These are phyloP conservation scores for Eleutherodactylus coqui DNA, from an alignment of 2,797 vertebrate genomes.

Conservation along the genomic window DNA sequence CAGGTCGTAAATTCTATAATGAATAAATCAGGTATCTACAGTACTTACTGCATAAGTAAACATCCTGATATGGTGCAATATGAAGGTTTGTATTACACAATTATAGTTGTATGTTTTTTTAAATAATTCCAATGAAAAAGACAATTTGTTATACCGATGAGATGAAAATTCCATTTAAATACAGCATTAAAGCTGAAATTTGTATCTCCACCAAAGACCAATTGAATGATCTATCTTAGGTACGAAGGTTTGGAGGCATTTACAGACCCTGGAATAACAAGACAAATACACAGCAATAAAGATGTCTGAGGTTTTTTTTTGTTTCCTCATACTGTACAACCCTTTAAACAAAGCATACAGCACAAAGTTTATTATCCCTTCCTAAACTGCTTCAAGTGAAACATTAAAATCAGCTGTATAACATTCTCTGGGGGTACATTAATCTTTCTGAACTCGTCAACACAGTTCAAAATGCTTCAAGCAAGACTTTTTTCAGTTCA, in stretches of 20 bases:
- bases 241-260: neutral
- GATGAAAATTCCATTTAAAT: neutral
- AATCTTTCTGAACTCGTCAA: slow-evolving; percentile 62
- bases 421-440: slow-evolving; percentile 58
- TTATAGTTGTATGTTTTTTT: neutral
- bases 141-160: neutral
- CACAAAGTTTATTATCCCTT: slow-evolving; percentile 59
- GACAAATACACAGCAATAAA: slow-evolving; percentile 47
- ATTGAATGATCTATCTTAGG: slow-evolving; percentile 28
- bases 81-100: neutral
- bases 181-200: neutral
- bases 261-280: slow-evolving; percentile 19
- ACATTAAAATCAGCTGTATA: slow-evolving; percentile 61
- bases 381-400: slow-evolving; percentile 62
- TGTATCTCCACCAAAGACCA: neutral
- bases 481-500: slow-evolving; percentile 50
- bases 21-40: neutral
- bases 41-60: neutral
- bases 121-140: neutral
- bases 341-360: slow-evolving; percentile 54
- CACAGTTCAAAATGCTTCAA: slow-evolving; percentile 56
- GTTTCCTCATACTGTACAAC: slow-evolving; percentile 56
- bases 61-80: neutral
- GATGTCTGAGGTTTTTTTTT: slow-evolving; percentile 31
- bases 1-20: neutral